Base-by-base conservation (phyloP, 2,113 vertebrate genomes). In the Ursus arctos region DNA sequence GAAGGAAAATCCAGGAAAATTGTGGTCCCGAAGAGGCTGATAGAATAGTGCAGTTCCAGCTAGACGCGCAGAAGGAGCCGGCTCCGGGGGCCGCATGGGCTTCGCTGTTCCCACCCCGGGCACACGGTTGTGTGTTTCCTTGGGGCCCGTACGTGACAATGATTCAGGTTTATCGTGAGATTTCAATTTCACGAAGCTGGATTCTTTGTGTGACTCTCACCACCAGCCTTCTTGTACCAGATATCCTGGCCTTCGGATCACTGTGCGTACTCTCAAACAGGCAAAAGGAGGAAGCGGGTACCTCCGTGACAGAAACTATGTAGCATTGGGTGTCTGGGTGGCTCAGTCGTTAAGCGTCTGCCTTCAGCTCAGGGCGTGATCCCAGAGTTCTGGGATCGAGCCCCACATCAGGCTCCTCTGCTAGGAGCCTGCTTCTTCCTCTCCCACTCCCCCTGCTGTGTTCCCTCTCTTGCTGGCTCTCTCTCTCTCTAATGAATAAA, bases 1-100 rank as follows among this genome's bases (percentile, higher is more conserved):
- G 83, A 96, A 94, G 77, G 28, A 94, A 95, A 81, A 87, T 72
- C 80, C 49, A 53, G 40, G 90, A 63, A 81, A 89, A 57, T 3
- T 13, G 24, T 33, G 67, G 77, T 94, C 43, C 33, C 61, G 24
- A 13, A 94, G 72, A 91, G 21, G 26, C 80, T 22, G 31, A 26
- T 18, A 10, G 8, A 81, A 43, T 36, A 26, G 65, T 0, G 36
- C 69, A 21, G 71, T 9, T 65, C 22, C 53, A 24, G n/a, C 57
- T 36, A 67, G 74, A 61, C 28, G 63, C 14, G 36, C 36, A 24
- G 18, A 61, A 67, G n/a, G 55, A 61, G 26, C 47, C 1, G 6
- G 53, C 36, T 24, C 1, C 6, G 1, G 28, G 28, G 47, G 40
- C 67, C 26, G 53, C 14, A 4, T 9, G 33, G n/a, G 31, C 16